phyloP scores from a whole-genome alignment of 2,888 invertebrate species.

The Cataglyphis altisquamis region DNA sequence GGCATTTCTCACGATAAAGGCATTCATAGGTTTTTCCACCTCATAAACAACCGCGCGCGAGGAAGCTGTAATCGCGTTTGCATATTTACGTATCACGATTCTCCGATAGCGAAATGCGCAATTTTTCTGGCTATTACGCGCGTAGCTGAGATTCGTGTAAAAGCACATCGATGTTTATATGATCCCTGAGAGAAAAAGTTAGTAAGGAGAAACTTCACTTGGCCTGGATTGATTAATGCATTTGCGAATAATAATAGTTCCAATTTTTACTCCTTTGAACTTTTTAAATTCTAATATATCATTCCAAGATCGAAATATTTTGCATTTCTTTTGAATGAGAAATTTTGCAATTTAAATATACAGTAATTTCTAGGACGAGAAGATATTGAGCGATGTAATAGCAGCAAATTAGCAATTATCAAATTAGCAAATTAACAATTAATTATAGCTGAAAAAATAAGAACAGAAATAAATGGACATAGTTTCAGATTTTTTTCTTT shows the following conservation, averaged over 20 bases:
- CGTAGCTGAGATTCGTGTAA: slow-evolving; percentile 4
- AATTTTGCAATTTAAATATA: background rate
- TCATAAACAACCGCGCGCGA: slow-evolving; percentile 46
- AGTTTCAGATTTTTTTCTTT: too few relatives aligned
- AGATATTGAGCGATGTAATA: background rate
- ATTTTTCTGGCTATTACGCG: slow-evolving; percentile 45
- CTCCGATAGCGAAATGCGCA: slow-evolving; percentile 42
- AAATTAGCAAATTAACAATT: too few relatives aligned
- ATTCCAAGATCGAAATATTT: background rate
- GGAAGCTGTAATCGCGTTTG: slow-evolving; percentile 33
- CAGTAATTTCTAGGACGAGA: background rate
- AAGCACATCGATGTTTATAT: slow-evolving; percentile 5
- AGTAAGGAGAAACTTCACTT: background rate
- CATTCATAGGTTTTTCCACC: slow-evolving; percentile 47
- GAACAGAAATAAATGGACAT: background rate
- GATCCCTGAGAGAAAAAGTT: background rate
- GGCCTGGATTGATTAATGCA: background rate
- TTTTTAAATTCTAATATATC: background rate
- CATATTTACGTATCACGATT: slow-evolving; percentile 41
- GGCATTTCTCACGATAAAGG: slow-evolving; percentile 32
- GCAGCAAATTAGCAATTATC: background rate
- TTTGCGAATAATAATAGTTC: background rate
- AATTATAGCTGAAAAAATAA: background rate
- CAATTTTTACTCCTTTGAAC: slow-evolving; percentile 1
- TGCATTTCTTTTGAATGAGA: background rate